Conservation (phyloP, 2,797 vertebrate species). For the Channallabes apus region DNA sequence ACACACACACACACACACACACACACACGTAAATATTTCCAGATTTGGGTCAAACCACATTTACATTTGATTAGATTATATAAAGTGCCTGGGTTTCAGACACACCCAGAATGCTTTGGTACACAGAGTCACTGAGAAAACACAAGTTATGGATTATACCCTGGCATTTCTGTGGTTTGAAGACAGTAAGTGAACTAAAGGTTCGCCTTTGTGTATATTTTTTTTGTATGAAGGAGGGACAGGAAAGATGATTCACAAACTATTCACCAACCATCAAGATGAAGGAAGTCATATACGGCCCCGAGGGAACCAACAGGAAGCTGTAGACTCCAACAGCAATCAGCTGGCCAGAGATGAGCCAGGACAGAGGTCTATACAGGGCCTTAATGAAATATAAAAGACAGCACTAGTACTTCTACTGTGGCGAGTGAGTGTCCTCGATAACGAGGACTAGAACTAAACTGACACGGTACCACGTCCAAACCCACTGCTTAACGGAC, state of each 20-base stretch:
- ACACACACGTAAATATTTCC: not conserved
- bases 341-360: constrained; percentile 37
- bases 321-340: constrained; percentile 65
- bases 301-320: constrained; percentile 67
- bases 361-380: not conserved
- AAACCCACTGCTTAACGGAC: constrained; percentile 19
- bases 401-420: not conserved
- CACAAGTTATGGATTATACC: not conserved
- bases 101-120: not conserved
- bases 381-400: not conserved
- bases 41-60: not conserved
- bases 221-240: constrained; percentile 49
- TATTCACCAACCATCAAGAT: constrained; percentile 64
- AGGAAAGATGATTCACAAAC: constrained; percentile 64
- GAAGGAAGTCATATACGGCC: constrained; percentile 74
- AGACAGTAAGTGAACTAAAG: constrained; percentile 39
- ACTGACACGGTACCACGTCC: not conserved
- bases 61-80: not conserved
- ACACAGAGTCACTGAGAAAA: not conserved
- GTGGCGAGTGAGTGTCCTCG: not conserved
- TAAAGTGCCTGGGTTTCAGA: not conserved
- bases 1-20: not conserved
- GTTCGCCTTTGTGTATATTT: not conserved
- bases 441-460: constrained; percentile 3
- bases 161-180: not conserved